Conservation (phyloP, 2,113 vertebrate species). For the Ibidorhyncha struthersii region DNA sequence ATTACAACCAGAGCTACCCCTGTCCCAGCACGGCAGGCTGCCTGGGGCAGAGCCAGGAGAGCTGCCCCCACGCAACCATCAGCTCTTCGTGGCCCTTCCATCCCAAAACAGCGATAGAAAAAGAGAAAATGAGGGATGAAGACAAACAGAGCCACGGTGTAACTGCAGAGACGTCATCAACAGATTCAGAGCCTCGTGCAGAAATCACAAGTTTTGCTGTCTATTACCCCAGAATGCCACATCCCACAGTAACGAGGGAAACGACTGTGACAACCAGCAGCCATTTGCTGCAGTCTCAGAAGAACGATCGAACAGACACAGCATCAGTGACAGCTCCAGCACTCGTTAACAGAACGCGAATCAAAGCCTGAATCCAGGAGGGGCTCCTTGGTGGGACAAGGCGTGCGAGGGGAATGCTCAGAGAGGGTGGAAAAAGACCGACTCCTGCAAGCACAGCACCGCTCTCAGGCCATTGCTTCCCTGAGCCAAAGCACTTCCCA, state of each 20-base stretch:
- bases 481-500: accelerated
- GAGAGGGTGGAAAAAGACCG: neutral
- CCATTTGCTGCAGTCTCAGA: neutral
- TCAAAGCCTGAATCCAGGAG: neutral
- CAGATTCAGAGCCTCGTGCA: accelerated
- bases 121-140: neutral
- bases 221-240: neutral
- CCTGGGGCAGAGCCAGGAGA: neutral
- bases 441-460: neutral
- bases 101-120: neutral
- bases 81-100: neutral
- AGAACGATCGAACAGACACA: accelerated
- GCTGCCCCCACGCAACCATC: accelerated
- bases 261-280: accelerated
- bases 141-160: neutral
- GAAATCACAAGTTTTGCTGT: neutral
- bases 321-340: neutral
- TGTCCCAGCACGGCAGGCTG: accelerated
- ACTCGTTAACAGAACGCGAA: accelerated
- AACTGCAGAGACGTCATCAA: too few relatives aligned
- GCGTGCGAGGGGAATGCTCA: accelerated
- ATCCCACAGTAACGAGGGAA: neutral
- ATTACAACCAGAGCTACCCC: neutral
- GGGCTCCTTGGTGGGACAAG: neutral
- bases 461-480: accelerated